These are phyloP conservation scores for Hydroisotoma schaefferi DNA, from an alignment of 2,888 invertebrate genomes.

Conservation along the genomic window DNA sequence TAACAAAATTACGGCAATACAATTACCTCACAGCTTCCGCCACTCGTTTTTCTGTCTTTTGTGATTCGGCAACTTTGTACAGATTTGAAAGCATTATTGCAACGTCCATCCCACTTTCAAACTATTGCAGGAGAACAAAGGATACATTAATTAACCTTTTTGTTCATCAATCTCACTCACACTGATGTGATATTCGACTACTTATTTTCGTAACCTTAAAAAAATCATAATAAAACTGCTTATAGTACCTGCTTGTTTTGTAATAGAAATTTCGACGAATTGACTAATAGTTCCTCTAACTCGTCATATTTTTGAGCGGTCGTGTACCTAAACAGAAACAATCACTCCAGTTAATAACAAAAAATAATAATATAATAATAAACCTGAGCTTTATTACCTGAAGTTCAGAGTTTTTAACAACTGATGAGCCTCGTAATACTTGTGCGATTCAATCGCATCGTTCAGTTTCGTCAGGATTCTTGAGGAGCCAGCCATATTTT, in stretches of 20 bases:
- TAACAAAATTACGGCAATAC: too few species aligned
- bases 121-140: conserved; percentile 15
- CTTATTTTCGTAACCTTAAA: too few species aligned
- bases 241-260: conserved; percentile 37
- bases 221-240: too few species aligned
- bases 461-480: conserved; percentile 40
- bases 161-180: too few species aligned
- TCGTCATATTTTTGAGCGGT: conserved; percentile 39
- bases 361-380: too few species aligned
- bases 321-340: conserved; percentile 31
- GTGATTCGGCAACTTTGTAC: conserved; percentile 30
- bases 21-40: conserved; percentile 27
- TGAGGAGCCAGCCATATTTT: conserved; percentile 24
- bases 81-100: conserved; percentile 45
- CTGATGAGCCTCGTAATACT: conserved; percentile 48
- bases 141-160: too few species aligned
- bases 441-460: conserved; percentile 36
- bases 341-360: not conserved
- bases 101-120: conserved; percentile 47
- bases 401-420: conserved; percentile 45
- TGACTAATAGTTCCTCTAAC: conserved; percentile 38
- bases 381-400: too few species aligned
- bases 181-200: too few species aligned
- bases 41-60: conserved; percentile 30
- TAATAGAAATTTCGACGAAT: conserved; percentile 29